Evolutionary conservation across 2,888 invertebrate genomes (phyloP).

Genomic region (Strigamia crassipes): DNA sequence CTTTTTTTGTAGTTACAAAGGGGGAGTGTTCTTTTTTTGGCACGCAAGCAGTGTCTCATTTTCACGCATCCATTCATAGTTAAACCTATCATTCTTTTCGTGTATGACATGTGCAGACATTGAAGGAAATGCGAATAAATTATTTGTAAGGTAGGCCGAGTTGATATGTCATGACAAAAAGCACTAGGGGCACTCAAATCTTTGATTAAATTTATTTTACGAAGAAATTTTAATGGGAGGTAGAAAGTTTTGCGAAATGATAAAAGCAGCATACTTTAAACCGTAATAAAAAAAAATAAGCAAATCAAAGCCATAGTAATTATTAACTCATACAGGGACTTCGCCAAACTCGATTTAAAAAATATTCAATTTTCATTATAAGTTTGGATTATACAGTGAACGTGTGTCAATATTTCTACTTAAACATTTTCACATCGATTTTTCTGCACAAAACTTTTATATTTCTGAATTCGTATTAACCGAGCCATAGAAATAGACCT

Average conservation of each 20-base stretch:
- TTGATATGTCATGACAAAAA: background rate
- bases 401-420: too few relatives aligned
- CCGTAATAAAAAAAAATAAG: too few relatives aligned
- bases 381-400: background rate
- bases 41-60: background rate
- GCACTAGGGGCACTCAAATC: background rate
- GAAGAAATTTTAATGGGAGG: background rate
- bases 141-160: background rate
- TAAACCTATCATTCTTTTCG: background rate
- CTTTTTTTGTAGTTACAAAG: background rate
- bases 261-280: too few relatives aligned
- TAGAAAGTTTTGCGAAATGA: background rate
- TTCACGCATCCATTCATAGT: constrained; percentile 11
- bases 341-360: too few relatives aligned
- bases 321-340: too few relatives aligned
- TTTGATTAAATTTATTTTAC: background rate
- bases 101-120: background rate
- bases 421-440: too few relatives aligned
- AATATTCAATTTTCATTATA: background rate
- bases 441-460: background rate
- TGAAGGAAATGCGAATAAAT: background rate
- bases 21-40: background rate
- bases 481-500: background rate
- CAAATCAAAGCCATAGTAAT: too few relatives aligned
- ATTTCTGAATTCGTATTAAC: background rate